A percentile compares a stretch with the other conserved stretches of the same genome.
phyloP scores from a whole-genome alignment of 2,113 vertebrate species.

The Xiphias gladius region DNA sequence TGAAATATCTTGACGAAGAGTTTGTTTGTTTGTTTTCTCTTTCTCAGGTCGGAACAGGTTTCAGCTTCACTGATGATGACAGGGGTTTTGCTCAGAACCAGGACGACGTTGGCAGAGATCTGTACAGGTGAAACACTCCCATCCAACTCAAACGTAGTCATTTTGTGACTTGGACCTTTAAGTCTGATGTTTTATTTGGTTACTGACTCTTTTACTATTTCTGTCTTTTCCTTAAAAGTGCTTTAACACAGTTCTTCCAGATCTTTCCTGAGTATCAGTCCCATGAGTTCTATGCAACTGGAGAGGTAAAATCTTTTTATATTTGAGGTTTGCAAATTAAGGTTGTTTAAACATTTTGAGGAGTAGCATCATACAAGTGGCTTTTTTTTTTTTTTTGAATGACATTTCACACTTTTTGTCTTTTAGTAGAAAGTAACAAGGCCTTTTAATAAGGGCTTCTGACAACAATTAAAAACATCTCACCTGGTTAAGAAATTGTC shows the following conservation, averaged over 20 bases:
- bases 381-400: no score
- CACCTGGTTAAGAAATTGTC: background rate
- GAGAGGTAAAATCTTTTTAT: constrained; percentile 81
- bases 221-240: constrained; percentile 73
- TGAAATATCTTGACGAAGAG: background rate
- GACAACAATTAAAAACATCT: background rate
- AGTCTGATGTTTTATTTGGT: background rate
- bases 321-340: background rate
- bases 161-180: background rate
- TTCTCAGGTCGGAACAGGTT: constrained; percentile 87
- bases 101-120: constrained; percentile 86
- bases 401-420: background rate
- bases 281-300: constrained; percentile 89
- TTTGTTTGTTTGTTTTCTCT: background rate
- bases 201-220: background rate
- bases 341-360: background rate
- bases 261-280: constrained; percentile 89
- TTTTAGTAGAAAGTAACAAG: background rate
- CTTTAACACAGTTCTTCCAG: constrained; percentile 88
- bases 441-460: background rate
- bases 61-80: constrained; percentile 85
- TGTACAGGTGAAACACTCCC: constrained; percentile 81
- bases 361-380: background rate
- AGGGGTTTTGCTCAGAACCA: constrained; percentile 83
- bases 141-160: background rate